Evolutionary conservation across 1,140 invertebrate genomes (phyloP).

Genomic region (Polyergus mexicanus): DNA sequence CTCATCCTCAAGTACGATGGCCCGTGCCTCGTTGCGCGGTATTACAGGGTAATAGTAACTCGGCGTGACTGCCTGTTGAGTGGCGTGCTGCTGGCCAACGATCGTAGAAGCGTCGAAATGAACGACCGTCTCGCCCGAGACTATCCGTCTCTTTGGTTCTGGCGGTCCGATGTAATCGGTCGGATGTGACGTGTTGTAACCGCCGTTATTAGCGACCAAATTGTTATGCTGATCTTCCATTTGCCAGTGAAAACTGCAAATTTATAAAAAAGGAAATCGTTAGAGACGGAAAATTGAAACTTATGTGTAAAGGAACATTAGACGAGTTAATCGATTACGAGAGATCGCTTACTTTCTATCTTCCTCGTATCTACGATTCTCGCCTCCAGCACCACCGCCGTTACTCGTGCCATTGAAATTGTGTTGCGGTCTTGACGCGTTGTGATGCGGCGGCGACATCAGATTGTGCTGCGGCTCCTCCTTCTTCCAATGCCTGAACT

Average conservation of each 20-base stretch:
- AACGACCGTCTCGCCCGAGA: conserved; percentile 83
- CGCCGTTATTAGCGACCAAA: conserved; percentile 76
- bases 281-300: background rate
- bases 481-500: conserved; percentile 82
- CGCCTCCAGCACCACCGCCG: conserved; percentile 71
- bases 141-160: conserved; percentile 82
- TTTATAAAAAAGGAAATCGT: background rate
- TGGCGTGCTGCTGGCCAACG: conserved; percentile 80
- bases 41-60: conserved; percentile 85
- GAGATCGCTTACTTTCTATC: conserved; percentile 79
- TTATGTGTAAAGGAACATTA: background rate
- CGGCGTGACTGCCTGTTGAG: conserved; percentile 79
- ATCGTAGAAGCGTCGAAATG: conserved; percentile 83
- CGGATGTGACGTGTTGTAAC: conserved; percentile 80
- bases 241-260: conserved; percentile 81
- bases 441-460: conserved; percentile 82
- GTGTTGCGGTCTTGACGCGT: conserved; percentile 86
- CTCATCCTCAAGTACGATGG: conserved; percentile 91
- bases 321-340: background rate
- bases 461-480: conserved; percentile 82
- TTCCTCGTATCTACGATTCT: conserved; percentile 82
- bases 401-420: conserved; percentile 83
- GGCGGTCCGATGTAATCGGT: conserved; percentile 82
- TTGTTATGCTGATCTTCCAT: conserved; percentile 82
- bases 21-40: conserved; percentile 84